phyloP scores from a whole-genome alignment of 1,140 invertebrate species.

The Dendroctonus valens region DNA sequence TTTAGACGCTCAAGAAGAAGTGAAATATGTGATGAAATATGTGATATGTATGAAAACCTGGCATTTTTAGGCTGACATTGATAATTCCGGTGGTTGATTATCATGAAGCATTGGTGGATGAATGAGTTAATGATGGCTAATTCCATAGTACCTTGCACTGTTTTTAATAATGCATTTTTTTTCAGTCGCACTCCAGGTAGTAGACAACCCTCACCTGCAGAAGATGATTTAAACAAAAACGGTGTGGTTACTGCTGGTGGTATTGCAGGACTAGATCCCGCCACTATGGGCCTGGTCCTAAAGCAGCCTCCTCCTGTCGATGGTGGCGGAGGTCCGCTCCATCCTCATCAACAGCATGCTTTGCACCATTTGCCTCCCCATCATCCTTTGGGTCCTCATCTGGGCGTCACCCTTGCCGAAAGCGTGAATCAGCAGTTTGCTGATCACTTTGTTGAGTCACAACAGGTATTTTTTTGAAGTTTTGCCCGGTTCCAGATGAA shows the following conservation, averaged over 20 bases:
- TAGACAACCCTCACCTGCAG: conserved; percentile 84
- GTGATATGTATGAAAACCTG: no score
- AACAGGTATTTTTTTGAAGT: conserved; percentile 34
- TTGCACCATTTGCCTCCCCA: conserved; percentile 51
- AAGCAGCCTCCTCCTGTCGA: conserved; percentile 49
- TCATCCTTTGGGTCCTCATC: conserved; percentile 47
- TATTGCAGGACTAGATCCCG: conserved; percentile 50
- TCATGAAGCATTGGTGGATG: no score
- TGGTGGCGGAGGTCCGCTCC: conserved; percentile 25
- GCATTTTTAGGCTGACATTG: no score
- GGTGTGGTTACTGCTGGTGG: conserved; percentile 50
- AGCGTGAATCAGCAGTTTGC: conserved; percentile 52
- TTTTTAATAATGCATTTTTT: conserved; percentile 28
- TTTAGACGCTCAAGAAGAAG: no score
- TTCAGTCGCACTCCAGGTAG: conserved; percentile 83
- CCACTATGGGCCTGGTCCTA: conserved; percentile 58
- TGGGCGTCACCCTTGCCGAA: conserved; percentile 51
- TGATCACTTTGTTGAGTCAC: conserved; percentile 46
- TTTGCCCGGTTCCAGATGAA: background rate
- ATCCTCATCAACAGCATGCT: conserved; percentile 29
- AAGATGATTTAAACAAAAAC: conserved; percentile 73
- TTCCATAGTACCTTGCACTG: no score
- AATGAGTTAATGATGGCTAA: no score
- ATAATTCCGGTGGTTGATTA: no score
- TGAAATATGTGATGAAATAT: no score